phyloP scores from a whole-genome alignment of 2,113 vertebrate genomes.

The Sorex araneus region DNA sequence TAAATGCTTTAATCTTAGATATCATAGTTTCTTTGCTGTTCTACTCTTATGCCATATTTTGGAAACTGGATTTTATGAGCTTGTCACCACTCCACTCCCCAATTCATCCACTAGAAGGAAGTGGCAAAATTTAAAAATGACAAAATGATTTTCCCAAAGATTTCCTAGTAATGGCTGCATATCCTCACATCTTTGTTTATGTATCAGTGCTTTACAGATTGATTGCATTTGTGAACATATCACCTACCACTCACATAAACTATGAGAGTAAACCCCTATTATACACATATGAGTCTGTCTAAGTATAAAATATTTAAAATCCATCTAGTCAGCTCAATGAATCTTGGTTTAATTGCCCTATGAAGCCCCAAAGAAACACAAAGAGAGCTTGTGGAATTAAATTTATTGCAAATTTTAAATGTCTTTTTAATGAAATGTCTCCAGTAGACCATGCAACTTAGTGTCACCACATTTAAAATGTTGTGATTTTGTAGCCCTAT shows the following conservation, averaged over 20 bases:
- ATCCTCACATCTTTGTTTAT: not conserved
- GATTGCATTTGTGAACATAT: not conserved
- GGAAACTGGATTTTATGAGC: not conserved
- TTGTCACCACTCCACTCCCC: not conserved
- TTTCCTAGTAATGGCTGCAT: not conserved
- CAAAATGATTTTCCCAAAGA: not conserved
- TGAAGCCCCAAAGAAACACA: not conserved
- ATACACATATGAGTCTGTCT: not conserved
- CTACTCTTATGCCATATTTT: not conserved
- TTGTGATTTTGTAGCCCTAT: not conserved
- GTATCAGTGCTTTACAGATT: not conserved
- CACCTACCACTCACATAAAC: not conserved
- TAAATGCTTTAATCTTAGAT: not conserved
- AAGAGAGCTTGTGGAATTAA: conserved; percentile 19
- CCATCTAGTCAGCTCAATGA: not conserved
- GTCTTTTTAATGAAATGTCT: conserved; percentile 52
- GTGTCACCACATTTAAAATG: not conserved
- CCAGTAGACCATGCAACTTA: not conserved
- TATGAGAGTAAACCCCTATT: not conserved
- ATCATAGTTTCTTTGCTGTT: not conserved
- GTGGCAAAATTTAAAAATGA: not conserved
- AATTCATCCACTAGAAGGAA: not conserved
- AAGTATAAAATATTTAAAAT: not conserved
- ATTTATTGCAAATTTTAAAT: not conserved
- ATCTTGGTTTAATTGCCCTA: not conserved